These are phyloP conservation scores for Physocephala rufipes DNA, from an alignment of 2,888 invertebrate species.

Conservation along the genomic window DNA sequence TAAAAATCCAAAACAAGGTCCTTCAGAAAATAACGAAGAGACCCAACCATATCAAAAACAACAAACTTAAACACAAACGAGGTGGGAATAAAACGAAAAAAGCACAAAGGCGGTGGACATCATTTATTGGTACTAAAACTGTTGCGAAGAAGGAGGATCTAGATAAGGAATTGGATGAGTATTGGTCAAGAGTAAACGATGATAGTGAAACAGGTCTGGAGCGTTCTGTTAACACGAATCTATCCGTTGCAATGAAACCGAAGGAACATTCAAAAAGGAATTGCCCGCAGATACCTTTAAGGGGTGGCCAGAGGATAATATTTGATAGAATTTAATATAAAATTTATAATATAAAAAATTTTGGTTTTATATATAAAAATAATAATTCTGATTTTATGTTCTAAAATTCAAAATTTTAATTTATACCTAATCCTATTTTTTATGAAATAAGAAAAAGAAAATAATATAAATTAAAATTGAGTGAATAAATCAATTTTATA, in stretches of 20 bases:
- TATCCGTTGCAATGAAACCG: neutral
- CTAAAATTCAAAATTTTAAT: no score
- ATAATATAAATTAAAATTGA: no score
- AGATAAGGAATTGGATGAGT: constrained; percentile 5
- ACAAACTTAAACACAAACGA: neutral
- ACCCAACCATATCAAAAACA: neutral
- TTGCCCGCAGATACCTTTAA: neutral
- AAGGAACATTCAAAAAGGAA: neutral
- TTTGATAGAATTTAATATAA: constrained; percentile 5
- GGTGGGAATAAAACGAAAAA: neutral
- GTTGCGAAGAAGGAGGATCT: neutral
- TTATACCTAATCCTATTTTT: no score
- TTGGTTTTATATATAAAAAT: no score
- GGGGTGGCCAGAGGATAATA: constrained; percentile 1
- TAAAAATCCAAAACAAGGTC: neutral
- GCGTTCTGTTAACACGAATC: neutral
- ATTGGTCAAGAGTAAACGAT: neutral
- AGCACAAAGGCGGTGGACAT: neutral
- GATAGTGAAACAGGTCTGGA: neutral
- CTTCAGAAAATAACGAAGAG: neutral
- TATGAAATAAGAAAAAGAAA: no score
- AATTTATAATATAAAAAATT: no score
- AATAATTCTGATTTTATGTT: no score
- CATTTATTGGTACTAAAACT: neutral
- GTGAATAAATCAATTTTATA: no score